Percentiles rank a stretch among this genome's conserved stretches.
These are phyloP conservation scores for Dicyrtomina minuta DNA, from an alignment of 2,888 invertebrate genomes.

Conservation along the genomic window DNA sequence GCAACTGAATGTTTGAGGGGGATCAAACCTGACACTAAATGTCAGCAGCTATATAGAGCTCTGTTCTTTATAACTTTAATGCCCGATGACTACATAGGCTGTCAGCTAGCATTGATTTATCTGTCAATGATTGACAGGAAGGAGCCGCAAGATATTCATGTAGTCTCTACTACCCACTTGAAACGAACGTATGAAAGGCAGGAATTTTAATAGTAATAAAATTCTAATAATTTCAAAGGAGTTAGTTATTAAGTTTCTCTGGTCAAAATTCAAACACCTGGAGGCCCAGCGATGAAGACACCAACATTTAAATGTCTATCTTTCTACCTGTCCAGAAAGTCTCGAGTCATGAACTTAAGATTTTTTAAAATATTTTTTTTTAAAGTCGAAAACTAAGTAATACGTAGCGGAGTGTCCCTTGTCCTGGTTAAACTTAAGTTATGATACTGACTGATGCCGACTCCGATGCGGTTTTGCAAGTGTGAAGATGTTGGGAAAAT, in stretches of 20 bases:
- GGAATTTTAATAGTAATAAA: no score
- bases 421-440: no score
- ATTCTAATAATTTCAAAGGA: no score
- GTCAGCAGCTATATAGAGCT: constrained; percentile 3
- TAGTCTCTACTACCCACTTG: background rate
- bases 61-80: background rate
- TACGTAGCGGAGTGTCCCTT: no score
- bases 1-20: background rate
- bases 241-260: no score
- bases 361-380: no score
- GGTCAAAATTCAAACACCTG: no score
- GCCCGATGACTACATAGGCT: background rate
- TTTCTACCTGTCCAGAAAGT: no score
- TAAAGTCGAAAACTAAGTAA: no score
- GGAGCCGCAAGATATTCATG: background rate
- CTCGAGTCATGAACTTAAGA: no score
- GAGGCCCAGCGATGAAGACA: no score
- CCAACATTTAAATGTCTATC: no score
- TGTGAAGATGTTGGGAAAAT: constrained; percentile 1
- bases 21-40: background rate
- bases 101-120: background rate
- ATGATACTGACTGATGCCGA: background rate
- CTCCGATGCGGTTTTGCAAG: background rate
- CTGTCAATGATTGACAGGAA: background rate
- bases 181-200: background rate